Conservation (phyloP, 2,888 invertebrate species). For the Endotricha flammealis region DNA sequence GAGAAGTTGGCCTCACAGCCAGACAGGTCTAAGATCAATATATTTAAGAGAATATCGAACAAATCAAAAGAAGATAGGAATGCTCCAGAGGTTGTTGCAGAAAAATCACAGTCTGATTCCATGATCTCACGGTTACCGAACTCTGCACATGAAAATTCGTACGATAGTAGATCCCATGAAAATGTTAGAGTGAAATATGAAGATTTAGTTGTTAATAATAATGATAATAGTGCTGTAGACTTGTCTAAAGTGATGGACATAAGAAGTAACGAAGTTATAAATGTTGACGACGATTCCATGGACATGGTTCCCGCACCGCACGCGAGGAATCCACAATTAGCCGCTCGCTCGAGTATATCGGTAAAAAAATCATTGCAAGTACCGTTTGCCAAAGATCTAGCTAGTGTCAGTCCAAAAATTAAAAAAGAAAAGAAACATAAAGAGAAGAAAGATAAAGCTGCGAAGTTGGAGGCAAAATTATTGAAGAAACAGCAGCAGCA, state of each 20-base stretch:
- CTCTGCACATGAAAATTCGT: conserved; percentile 44
- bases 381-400: conserved; percentile 70
- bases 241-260: conserved; percentile 70
- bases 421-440: conserved; percentile 79
- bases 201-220: conserved; percentile 68
- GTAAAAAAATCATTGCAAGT: conserved; percentile 66
- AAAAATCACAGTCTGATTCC: conserved; percentile 58
- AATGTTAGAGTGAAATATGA: conserved; percentile 52
- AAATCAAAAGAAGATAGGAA: conserved; percentile 82
- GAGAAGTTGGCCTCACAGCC: conserved; percentile 86
- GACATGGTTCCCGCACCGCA: conserved; percentile 43
- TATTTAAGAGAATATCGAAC: conserved; percentile 91
- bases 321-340: conserved; percentile 33
- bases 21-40: conserved; percentile 90
- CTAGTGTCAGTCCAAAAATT: conserved; percentile 76
- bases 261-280: conserved; percentile 71
- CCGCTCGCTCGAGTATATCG: conserved; percentile 55
- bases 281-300: conserved; percentile 68
- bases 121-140: conserved; percentile 69
- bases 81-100: conserved; percentile 58
- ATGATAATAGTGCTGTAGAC: conserved; percentile 71
- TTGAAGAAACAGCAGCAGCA: conserved; percentile 69
- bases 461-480: conserved; percentile 66
- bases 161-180: conserved; percentile 43
- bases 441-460: conserved; percentile 71